Evolutionary conservation across 2,113 vertebrate genomes (phyloP).

Genomic region (Chlorocebus sabaeus): DNA sequence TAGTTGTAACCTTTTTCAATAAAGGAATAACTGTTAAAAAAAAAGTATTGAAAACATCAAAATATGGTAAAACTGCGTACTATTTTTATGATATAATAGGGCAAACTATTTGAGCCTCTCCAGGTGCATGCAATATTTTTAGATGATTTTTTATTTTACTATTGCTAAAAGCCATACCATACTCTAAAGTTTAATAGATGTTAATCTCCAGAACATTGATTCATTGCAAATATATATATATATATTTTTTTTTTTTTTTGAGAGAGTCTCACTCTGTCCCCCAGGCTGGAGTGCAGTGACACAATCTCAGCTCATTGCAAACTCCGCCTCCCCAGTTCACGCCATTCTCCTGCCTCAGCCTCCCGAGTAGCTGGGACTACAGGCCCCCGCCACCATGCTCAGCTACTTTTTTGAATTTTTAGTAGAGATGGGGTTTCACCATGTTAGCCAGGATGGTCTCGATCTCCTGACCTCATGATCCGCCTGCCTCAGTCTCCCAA

Average conservation of each 20-base stretch:
- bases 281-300: no score
- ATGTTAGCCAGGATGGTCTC: no score
- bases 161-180: background rate
- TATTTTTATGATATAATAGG: background rate
- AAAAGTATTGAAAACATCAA: background rate
- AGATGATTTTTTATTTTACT: background rate
- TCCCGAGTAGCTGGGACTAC: no score
- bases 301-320: no score
- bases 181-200: background rate
- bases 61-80: background rate
- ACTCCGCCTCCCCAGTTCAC: no score
- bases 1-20: background rate
- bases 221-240: background rate
- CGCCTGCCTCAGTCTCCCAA: no score
- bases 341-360: no score
- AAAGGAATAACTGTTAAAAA: background rate
- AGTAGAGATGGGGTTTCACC: no score
- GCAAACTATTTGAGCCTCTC: background rate
- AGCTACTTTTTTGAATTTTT: no score
- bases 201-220: background rate
- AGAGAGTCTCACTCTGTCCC: no score
- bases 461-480: no score
- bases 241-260: no score
- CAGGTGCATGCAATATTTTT: background rate
- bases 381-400: fast-evolving